Evolutionary conservation across 2,113 vertebrate genomes (phyloP).

Genomic region (Eulemur macaco): DNA sequence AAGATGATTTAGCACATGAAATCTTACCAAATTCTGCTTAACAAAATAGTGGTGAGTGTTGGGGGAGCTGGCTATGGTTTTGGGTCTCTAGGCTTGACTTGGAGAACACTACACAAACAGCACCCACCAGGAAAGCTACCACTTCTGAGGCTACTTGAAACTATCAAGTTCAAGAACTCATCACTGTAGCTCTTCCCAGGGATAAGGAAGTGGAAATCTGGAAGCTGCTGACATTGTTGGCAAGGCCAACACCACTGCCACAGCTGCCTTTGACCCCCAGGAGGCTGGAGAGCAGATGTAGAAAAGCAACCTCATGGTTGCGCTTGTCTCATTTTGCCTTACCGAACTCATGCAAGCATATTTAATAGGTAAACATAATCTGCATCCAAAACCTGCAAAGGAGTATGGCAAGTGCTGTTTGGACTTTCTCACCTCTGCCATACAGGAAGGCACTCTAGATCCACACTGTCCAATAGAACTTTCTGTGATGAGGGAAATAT

Average conservation of each 20-base stretch:
- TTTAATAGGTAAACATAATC: not conserved
- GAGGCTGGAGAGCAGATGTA: not conserved
- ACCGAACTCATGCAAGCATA: not conserved
- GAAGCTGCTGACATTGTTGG: not conserved
- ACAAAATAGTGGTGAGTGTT: not conserved
- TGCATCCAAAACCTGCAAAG: not conserved
- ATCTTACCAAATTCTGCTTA: not conserved
- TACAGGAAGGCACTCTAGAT: not conserved
- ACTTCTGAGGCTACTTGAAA: not conserved
- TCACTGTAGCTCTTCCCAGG: not conserved
- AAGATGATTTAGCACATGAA: not conserved
- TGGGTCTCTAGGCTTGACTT: not conserved
- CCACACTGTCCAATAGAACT: not conserved
- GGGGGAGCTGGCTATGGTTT: not conserved
- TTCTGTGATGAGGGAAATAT: not conserved
- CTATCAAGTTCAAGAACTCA: not conserved
- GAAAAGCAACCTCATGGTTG: not conserved
- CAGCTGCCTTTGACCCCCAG: not conserved
- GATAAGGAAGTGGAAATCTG: not conserved
- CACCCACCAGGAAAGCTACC: not conserved
- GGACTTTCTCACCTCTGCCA: not conserved
- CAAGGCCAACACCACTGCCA: not conserved
- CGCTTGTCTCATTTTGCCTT: not conserved
- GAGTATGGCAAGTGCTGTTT: not conserved
- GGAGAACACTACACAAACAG: not conserved